Evolutionary conservation across 2,113 vertebrate species (phyloP), one percentile per base, ranked within the genome.

Genomic region (Platycercus adscitus): DNA sequence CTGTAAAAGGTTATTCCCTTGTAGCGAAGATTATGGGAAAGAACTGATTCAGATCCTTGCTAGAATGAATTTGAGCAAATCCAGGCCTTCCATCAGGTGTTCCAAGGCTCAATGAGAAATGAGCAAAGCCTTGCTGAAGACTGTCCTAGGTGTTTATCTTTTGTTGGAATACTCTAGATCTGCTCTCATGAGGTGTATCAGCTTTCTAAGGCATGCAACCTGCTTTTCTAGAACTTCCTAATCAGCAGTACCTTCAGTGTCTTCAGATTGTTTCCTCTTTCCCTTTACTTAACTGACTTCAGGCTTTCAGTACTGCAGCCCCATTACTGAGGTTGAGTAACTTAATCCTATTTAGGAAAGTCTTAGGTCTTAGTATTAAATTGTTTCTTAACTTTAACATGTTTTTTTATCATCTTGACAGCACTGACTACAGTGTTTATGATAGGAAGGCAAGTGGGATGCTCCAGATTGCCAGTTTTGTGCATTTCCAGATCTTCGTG

Each of bases 231-330:
- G 5, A 25, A 14, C 28, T 80, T 69, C 46, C 66, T 61, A 68
- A 64, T 13, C 9, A 6, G 25, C 6, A 10, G 5, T 11, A 49
- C n/a, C 24, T 13, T 75, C 2, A 2, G 3, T 39, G 26, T 61
- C 37, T 85, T 72, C 47, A 56, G n/a, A 63, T 58, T 33, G 19
- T 19, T 17, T 39, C 7, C 8, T 47, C 17, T 66, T 83, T 53
- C 17, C 11, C 16, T 75, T 50, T 11, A 17, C 17, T 56, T 58
- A 25, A 53, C 2, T 81, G 21, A 68, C 16, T 25, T 43, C 68
- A 76, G 19, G 11, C 10, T 60, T 11, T 75, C 0, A 0, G 21
- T 47, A 64, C 12, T 35, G 7, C 20, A 81, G 6, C 11, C 21
- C 8, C 13, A 11, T 17, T 66, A 26, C 8, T 81, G 20, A 79